Percentiles rank a stretch among this genome's conserved stretches.
Evolutionary conservation across 2,888 invertebrate species (phyloP).

Genomic region (Brachypterus glaber): DNA sequence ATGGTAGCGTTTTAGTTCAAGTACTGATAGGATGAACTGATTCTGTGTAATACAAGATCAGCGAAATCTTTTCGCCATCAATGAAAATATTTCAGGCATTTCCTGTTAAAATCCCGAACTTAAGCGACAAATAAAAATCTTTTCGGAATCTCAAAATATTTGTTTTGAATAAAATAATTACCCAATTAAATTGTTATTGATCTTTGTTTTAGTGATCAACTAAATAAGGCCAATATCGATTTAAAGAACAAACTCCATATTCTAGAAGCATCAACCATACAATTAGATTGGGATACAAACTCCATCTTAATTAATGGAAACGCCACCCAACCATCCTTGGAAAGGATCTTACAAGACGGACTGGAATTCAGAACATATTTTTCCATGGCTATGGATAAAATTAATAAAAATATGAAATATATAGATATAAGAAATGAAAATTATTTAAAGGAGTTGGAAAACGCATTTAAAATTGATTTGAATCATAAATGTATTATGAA

Average conservation of each 20-base stretch:
- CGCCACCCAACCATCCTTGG: conserved; percentile 33
- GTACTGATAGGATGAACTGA: too few species aligned
- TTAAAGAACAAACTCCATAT: conserved; percentile 29
- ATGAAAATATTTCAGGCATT: too few species aligned
- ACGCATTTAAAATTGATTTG: conserved; percentile 30
- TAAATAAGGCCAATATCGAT: conserved; percentile 29
- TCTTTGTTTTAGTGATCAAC: conserved; percentile 27
- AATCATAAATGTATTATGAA: conserved; percentile 20
- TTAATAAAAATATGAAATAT: conserved; percentile 26
- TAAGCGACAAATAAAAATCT: too few species aligned
- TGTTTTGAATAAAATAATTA: too few species aligned
- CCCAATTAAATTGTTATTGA: conserved; percentile 3
- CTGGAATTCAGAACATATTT: conserved; percentile 31
- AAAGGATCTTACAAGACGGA: conserved; percentile 29
- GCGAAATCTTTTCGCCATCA: too few species aligned
- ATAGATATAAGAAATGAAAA: conserved; percentile 28
- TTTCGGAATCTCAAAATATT: too few species aligned
- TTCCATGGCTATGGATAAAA: conserved; percentile 23
- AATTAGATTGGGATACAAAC: conserved; percentile 31
- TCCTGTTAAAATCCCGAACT: too few species aligned
- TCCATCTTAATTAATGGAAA: conserved; percentile 30
- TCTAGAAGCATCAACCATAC: conserved; percentile 29
- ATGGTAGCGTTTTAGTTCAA: too few species aligned
- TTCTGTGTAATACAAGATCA: too few species aligned
- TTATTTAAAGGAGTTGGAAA: conserved; percentile 24